Conservation (phyloP, 2,888 invertebrate species). For the Drosophila multiciliata region DNA sequence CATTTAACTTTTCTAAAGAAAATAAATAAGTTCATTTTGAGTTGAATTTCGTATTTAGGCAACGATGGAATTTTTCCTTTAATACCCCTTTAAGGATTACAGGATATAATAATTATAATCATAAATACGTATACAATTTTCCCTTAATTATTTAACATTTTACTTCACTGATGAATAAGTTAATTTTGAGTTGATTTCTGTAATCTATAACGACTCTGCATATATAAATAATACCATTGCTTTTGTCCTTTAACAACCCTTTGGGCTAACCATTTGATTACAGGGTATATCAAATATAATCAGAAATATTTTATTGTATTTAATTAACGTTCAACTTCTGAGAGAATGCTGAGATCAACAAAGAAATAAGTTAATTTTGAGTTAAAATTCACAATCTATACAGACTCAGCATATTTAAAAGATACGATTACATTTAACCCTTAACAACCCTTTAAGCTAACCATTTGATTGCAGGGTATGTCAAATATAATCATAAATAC, state of each 20-base stretch:
- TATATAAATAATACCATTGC: not conserved
- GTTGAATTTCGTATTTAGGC: no score
- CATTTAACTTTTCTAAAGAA: no score
- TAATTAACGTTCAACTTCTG: not conserved
- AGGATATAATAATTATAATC: constrained; percentile 50
- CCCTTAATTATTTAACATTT: constrained; percentile 1
- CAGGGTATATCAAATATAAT: constrained; percentile 45
- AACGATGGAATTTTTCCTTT: not conserved
- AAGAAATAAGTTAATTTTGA: not conserved
- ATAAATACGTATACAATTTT: constrained; percentile 50
- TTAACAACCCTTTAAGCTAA: not conserved
- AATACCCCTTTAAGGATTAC: not conserved
- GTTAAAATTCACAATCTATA: not conserved
- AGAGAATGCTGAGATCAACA: not conserved
- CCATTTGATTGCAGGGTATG: constrained; percentile 34
- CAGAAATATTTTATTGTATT: constrained; percentile 45
- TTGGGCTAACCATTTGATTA: not conserved
- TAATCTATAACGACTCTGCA: no score
- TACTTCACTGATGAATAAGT: no score
- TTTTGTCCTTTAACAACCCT: not conserved
- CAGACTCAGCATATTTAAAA: not conserved
- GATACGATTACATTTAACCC: not conserved
- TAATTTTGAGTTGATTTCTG: no score
- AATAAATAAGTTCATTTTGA: no score
- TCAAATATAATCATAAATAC: constrained; percentile 64